Evolutionary conservation across 2,113 vertebrate genomes (phyloP).

Genomic region (Paramisgurnus dabryanus): DNA sequence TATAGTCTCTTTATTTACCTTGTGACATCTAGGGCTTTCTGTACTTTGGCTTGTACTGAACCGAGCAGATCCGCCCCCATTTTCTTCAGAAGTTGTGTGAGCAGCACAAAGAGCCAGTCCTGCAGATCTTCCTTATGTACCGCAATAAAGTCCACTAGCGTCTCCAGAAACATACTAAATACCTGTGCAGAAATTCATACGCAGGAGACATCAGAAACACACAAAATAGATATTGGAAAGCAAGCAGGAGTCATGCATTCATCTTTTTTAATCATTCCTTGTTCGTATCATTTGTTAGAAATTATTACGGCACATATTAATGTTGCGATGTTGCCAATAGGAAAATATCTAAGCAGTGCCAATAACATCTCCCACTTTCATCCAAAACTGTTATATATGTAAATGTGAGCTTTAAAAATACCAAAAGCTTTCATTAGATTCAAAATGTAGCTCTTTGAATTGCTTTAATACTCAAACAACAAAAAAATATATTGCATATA

Average conservation of each 20-base stretch:
- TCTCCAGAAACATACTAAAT: constrained; percentile 99
- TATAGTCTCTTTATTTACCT: constrained; percentile 69
- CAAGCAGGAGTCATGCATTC: background rate
- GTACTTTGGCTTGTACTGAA: constrained; percentile 97
- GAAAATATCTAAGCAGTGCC: background rate
- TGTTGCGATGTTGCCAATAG: background rate
- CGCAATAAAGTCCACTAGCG: constrained; percentile 92
- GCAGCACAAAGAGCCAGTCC: constrained; percentile 93
- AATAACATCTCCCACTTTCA: background rate
- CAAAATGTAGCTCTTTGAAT: too few relatives aligned
- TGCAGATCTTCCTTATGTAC: constrained; percentile 96
- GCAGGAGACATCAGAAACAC: constrained; percentile 1
- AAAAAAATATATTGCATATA: too few relatives aligned
- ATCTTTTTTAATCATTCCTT: background rate
- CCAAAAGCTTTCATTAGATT: background rate
- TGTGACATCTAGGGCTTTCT: constrained; percentile 93
- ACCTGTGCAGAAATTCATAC: constrained; percentile 77
- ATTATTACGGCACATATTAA: background rate
- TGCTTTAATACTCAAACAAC: too few relatives aligned
- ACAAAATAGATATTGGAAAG: background rate
- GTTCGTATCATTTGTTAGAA: background rate
- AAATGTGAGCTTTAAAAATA: background rate
- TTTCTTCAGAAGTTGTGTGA: constrained; percentile 96
- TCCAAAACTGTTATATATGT: background rate
- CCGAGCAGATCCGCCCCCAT: constrained; percentile 98